Percentiles rank a stretch among this genome's conserved stretches.
Conservation (phyloP, 2,797 vertebrate species). For the Pempheris klunzingeri region DNA sequence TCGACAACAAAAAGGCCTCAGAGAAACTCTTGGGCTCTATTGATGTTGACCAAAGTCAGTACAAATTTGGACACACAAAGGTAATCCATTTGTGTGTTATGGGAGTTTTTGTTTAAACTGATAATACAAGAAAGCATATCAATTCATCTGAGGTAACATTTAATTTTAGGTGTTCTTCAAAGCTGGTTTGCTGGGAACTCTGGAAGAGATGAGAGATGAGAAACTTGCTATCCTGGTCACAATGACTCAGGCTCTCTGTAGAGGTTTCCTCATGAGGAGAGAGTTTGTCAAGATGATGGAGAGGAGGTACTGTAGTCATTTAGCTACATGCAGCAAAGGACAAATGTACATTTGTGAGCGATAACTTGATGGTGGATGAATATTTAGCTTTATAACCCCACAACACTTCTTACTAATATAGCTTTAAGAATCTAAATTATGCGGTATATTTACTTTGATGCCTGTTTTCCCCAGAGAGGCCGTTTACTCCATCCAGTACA, state of each 20-base stretch:
- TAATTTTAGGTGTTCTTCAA: slow-evolving; percentile 88
- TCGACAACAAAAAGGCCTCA: slow-evolving; percentile 92
- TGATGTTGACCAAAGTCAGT: slow-evolving; percentile 90
- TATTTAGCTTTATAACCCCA: background rate
- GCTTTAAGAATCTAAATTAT: slow-evolving; percentile 4
- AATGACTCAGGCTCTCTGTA: slow-evolving; percentile 84
- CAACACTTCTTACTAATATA: background rate
- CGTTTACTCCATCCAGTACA: slow-evolving; percentile 85
- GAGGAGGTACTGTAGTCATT: slow-evolving; percentile 75
- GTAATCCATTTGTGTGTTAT: slow-evolving; percentile 69
- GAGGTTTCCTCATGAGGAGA: slow-evolving; percentile 85
- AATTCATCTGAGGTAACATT: background rate
- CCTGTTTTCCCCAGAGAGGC: background rate
- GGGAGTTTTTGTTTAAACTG: background rate
- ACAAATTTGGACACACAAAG: slow-evolving; percentile 94
- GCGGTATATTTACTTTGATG: background rate
- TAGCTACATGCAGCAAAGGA: background rate
- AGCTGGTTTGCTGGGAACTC: slow-evolving; percentile 86
- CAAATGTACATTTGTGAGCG: background rate
- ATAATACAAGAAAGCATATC: background rate
- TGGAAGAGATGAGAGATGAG: slow-evolving; percentile 90
- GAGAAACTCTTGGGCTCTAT: slow-evolving; percentile 92
- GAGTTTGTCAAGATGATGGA: slow-evolving; percentile 88
- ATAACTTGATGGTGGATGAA: background rate
- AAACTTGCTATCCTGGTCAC: slow-evolving; percentile 86